These are phyloP conservation scores for Erannis defoliaria DNA, from an alignment of 2,888 invertebrate species.

Conservation along the genomic window DNA sequence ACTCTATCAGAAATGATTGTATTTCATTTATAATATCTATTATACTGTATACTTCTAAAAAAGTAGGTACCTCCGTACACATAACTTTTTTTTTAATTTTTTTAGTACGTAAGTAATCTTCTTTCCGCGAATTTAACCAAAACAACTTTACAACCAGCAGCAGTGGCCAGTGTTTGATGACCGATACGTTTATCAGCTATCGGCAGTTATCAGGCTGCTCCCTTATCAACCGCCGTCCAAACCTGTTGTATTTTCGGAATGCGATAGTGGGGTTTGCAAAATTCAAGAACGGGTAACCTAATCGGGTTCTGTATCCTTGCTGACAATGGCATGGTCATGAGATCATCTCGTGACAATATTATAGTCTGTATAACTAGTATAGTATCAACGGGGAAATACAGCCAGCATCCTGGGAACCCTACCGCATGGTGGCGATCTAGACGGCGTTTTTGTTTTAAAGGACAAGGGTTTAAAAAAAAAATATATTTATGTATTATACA, in stretches of 20 bases:
- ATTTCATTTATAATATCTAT: too few relatives aligned
- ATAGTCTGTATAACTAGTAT: too few relatives aligned
- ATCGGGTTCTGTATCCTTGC: not conserved
- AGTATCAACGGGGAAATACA: too few relatives aligned
- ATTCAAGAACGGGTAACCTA: not conserved
- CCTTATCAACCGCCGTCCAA: conserved; percentile 10
- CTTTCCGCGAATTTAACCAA: conserved; percentile 21
- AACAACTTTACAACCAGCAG: conserved; percentile 13
- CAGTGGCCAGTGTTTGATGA: conserved; percentile 17
- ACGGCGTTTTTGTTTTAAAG: too few relatives aligned
- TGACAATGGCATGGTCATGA: not conserved
- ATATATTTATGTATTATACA: too few relatives aligned
- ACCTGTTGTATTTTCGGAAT: conserved; percentile 23
- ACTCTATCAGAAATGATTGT: too few relatives aligned
- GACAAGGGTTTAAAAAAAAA: too few relatives aligned
- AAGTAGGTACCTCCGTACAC: too few relatives aligned
- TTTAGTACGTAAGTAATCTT: not conserved
- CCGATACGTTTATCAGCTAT: conserved; percentile 21
- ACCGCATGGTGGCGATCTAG: too few relatives aligned
- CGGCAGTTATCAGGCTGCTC: conserved; percentile 15
- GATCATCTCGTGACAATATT: not conserved
- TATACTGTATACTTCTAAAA: too few relatives aligned
- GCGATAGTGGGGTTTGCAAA: conserved; percentile 6
- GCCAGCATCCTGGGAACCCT: too few relatives aligned
- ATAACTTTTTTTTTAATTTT: too few relatives aligned